phyloP scores from a whole-genome alignment of 1,140 invertebrate genomes.

The Pantala flavescens region DNA sequence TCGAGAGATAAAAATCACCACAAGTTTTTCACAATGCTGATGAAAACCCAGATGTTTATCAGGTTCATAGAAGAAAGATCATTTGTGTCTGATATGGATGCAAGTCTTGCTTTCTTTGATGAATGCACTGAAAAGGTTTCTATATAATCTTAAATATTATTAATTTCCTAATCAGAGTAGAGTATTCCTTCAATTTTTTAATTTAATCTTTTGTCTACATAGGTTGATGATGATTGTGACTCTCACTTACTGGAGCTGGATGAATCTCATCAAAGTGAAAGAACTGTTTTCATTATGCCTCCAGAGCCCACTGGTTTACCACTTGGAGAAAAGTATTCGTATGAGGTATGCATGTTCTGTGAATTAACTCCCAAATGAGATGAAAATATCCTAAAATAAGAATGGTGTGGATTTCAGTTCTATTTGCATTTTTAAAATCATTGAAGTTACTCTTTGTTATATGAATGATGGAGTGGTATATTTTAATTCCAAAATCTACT shows the following conservation, averaged over 20 bases:
- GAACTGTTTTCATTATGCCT: conserved; percentile 92
- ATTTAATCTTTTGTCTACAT: neutral
- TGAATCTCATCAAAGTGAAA: conserved; percentile 64
- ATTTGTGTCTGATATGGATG: conserved; percentile 94
- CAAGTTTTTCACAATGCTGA: conserved; percentile 80
- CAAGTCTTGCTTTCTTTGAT: conserved; percentile 91
- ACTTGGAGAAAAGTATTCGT: conserved; percentile 30
- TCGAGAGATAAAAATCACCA: conserved; percentile 71
- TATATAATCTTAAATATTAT: neutral
- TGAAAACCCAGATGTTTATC: conserved; percentile 95
- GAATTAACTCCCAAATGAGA: too few relatives aligned
- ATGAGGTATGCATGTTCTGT: conserved; percentile 27
- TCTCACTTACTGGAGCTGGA: conserved; percentile 63
- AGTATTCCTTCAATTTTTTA: conserved; percentile 12
- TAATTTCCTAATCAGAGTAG: neutral
- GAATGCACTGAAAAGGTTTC: conserved; percentile 78
- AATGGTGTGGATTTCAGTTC: too few relatives aligned
- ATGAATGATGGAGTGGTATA: too few relatives aligned
- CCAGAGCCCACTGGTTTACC: conserved; percentile 57
- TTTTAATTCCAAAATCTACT: too few relatives aligned
- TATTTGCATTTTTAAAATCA: too few relatives aligned
- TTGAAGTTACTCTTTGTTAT: too few relatives aligned
- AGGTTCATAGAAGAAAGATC: conserved; percentile 97
- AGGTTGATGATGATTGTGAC: conserved; percentile 44
- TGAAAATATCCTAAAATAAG: too few relatives aligned